Evolutionary conservation across 2,888 invertebrate genomes (phyloP).

Genomic region (Iselma pallidipennis): DNA sequence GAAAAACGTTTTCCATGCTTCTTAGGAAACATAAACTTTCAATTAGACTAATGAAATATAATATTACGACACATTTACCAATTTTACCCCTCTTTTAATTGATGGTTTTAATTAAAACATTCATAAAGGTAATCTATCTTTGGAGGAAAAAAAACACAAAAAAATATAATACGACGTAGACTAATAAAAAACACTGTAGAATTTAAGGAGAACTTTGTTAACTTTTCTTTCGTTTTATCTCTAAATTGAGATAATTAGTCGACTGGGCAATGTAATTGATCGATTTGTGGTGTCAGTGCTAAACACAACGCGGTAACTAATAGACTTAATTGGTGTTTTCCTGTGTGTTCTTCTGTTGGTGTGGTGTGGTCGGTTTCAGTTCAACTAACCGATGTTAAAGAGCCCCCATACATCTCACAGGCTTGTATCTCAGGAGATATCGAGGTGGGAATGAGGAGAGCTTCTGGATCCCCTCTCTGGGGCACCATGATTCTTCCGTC

Average conservation of each 20-base stretch:
- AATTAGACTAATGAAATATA: constrained; percentile 35
- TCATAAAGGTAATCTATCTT: neutral
- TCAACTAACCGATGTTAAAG: constrained; percentile 55
- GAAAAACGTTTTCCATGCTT: constrained; percentile 17
- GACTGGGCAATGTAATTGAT: constrained; percentile 29
- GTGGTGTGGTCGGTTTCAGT: constrained; percentile 14
- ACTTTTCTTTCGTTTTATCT: neutral
- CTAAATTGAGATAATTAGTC: constrained; percentile 7
- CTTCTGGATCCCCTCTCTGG: constrained; percentile 52
- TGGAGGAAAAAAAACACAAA: neutral
- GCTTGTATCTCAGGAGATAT: constrained; percentile 49
- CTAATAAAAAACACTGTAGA: neutral
- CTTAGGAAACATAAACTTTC: constrained; percentile 28
- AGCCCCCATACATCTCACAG: constrained; percentile 53
- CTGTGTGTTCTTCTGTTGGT: constrained; percentile 35
- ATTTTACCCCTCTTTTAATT: constrained; percentile 24
- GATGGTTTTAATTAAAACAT: constrained; percentile 17
- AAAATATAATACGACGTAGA: neutral
- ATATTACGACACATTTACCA: constrained; percentile 11
- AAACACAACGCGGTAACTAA: constrained; percentile 38
- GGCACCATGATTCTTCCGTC: constrained; percentile 56
- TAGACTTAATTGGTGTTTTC: constrained; percentile 49
- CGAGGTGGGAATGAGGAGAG: constrained; percentile 50
- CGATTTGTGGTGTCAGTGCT: constrained; percentile 32
- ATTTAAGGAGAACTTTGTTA: too few species aligned